Evolutionary conservation across 2,888 invertebrate species (phyloP).

Genomic region (Rhagonycha lutea): DNA sequence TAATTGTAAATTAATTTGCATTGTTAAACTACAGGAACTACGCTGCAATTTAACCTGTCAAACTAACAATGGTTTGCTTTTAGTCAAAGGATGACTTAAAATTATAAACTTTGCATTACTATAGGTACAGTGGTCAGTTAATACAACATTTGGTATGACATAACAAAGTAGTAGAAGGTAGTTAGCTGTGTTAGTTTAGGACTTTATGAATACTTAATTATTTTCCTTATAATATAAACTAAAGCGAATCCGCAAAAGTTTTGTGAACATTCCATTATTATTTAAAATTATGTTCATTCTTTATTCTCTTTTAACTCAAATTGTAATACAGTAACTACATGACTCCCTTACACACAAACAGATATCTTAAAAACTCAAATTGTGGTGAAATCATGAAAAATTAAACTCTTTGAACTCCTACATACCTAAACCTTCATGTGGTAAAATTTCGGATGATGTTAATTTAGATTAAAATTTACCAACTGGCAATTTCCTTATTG

Average conservation of each 20-base stretch:
- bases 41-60: conserved; percentile 50
- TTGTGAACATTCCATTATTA: conserved; percentile 8
- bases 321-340: neutral
- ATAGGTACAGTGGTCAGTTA: conserved; percentile 50
- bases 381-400: neutral
- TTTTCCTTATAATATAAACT: conserved; percentile 37
- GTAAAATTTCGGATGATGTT: neutral
- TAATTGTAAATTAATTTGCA: conserved; percentile 1
- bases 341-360: neutral
- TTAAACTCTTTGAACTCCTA: neutral
- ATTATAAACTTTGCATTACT: conserved; percentile 49
- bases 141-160: conserved; percentile 46
- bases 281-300: neutral
- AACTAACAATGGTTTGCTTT: conserved; percentile 47
- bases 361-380: neutral
- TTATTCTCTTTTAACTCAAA: neutral
- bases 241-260: conserved; percentile 5
- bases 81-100: conserved; percentile 41
- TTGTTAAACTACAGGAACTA: conserved; percentile 48
- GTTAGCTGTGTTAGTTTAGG: conserved; percentile 35
- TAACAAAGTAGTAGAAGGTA: conserved; percentile 35
- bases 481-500: neutral
- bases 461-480: neutral
- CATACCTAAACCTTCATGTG: neutral
- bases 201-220: conserved; percentile 44